Conservation (phyloP, 92 coral and sea anemone genomes). For the Muricea muricata region DNA sequence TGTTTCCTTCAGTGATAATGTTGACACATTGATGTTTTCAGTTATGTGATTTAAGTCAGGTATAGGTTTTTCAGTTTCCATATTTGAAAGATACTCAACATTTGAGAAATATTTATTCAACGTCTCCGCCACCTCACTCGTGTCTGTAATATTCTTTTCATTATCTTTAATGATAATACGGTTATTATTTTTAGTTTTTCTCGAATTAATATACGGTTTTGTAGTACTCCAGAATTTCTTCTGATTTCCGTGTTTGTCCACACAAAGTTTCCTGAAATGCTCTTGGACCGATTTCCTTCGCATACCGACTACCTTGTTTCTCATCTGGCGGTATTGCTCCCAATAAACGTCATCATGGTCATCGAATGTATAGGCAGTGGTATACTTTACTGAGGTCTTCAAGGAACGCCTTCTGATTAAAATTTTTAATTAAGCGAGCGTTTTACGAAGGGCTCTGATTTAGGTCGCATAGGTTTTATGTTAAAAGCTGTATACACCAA, state of each 20-base stretch:
- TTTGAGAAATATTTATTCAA: slow-evolving; percentile 15
- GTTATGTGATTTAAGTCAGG: slow-evolving; percentile 8
- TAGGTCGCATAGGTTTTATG: slow-evolving; percentile 55
- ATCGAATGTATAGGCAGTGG: slow-evolving; percentile 63
- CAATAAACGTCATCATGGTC: slow-evolving; percentile 65
- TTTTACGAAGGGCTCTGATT: slow-evolving; percentile 43
- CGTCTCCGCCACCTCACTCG: slow-evolving; percentile 31
- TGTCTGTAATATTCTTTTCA: slow-evolving; percentile 32
- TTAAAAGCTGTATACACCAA: slow-evolving; percentile 65
- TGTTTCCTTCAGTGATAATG: not conserved
- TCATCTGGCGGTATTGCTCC: slow-evolving; percentile 58
- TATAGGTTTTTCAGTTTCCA: not conserved
- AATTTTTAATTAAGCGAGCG: slow-evolving; percentile 54
- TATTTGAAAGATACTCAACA: not conserved
- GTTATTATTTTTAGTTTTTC: slow-evolving; percentile 31
- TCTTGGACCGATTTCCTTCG: slow-evolving; percentile 62
- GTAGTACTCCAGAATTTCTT: slow-evolving; percentile 51
- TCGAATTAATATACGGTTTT: slow-evolving; percentile 56
- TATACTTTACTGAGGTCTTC: slow-evolving; percentile 44
- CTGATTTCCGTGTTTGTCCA: slow-evolving; percentile 40
- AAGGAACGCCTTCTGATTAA: slow-evolving; percentile 45
- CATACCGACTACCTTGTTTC: slow-evolving; percentile 68
- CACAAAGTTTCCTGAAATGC: slow-evolving; percentile 54
- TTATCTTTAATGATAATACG: slow-evolving; percentile 44
- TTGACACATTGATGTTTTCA: not conserved